A percentile compares a stretch with the other conserved stretches of the same genome.
Evolutionary conservation across 2,797 vertebrate genomes (phyloP).

Genomic region (Cichlasoma orientale): DNA sequence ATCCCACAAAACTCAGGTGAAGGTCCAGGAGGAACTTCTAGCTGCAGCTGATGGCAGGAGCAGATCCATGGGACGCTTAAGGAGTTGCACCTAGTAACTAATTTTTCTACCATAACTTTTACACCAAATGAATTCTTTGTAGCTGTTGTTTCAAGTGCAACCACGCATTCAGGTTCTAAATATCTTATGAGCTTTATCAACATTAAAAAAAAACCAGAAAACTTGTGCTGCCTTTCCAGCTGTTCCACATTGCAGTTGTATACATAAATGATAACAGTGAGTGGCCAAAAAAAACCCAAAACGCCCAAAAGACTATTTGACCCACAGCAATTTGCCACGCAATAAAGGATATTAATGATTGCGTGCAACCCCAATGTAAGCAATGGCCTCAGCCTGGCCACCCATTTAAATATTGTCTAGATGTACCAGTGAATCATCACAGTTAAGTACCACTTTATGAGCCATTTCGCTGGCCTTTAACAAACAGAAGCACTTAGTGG

Average conservation of each 20-base stretch:
- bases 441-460: background rate
- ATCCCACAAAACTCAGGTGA: background rate
- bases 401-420: fast-evolving
- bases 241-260: no score
- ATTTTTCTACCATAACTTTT: background rate
- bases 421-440: background rate
- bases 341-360: background rate
- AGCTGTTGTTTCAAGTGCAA: background rate
- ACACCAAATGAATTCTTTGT: background rate
- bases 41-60: background rate
- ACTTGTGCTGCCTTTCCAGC: no score
- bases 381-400: background rate
- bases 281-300: background rate
- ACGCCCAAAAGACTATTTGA: fast-evolving
- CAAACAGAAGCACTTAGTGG: fast-evolving
- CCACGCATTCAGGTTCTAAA: background rate
- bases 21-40: background rate
- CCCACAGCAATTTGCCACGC: background rate
- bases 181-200: background rate
- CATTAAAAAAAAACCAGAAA: no score
- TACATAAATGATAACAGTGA: background rate
- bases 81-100: background rate
- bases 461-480: background rate
- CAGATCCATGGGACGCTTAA: fast-evolving
- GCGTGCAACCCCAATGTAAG: background rate